phyloP scores from a whole-genome alignment of 1,140 invertebrate genomes.

The Drosophila littoralis region DNA sequence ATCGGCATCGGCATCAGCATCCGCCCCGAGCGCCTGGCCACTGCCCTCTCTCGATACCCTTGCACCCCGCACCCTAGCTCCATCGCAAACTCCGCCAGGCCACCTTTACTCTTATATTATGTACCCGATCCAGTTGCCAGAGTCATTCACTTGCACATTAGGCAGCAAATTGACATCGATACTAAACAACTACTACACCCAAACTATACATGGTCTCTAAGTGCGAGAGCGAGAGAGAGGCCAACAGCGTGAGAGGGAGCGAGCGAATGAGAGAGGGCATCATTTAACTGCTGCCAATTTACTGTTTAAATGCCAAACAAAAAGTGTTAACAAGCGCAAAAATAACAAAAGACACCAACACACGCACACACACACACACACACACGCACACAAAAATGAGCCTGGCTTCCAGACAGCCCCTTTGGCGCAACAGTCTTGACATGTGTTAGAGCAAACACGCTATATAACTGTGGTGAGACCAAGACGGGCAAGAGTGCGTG shows the following conservation, averaged over 20 bases:
- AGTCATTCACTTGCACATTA: conserved; percentile 78
- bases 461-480: conserved; percentile 11
- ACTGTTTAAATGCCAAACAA: conserved; percentile 84
- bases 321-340: conserved; percentile 84
- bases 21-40: conserved; percentile 15
- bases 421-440: not conserved
- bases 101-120: conserved; percentile 18
- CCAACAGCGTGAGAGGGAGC: conserved; percentile 20
- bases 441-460: conserved; percentile 44
- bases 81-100: not conserved
- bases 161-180: conserved; percentile 82
- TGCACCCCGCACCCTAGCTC: not conserved
- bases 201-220: conserved; percentile 15
- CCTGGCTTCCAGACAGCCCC: conserved; percentile 5
- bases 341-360: conserved; percentile 78
- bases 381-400: not conserved
- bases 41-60: not conserved
- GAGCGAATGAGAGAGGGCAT: conserved; percentile 47
- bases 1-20: conserved; percentile 13
- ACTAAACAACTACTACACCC: conserved; percentile 44
- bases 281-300: conserved; percentile 84
- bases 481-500: conserved; percentile 2
- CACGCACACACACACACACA: conserved; percentile 13
- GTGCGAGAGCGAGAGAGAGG: not conserved
- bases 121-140: conserved; percentile 25